Conservation (phyloP, 2,113 vertebrate genomes). For the Psilopsiagon aurifrons region DNA sequence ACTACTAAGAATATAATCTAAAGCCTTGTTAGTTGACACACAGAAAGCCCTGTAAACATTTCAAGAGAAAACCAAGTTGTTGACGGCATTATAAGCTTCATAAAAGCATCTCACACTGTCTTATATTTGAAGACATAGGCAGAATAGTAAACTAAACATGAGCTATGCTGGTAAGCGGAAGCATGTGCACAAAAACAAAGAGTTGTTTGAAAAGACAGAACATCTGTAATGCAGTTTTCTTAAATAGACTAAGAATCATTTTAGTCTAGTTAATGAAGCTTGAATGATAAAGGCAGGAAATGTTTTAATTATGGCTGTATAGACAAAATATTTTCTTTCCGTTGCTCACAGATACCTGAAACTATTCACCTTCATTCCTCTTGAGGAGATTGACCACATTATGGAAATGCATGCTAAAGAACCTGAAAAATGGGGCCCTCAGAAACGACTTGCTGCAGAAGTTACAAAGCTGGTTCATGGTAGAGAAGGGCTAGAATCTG, state of each 20-base stretch:
- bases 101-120: not conserved
- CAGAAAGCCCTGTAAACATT: not conserved
- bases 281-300: not conserved
- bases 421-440: conserved; percentile 86
- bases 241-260: not conserved
- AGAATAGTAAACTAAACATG: not conserved
- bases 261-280: not conserved
- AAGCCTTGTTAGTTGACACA: not conserved
- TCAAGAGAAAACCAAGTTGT: not conserved
- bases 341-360: conserved; percentile 83
- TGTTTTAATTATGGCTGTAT: not conserved
- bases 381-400: conserved; percentile 87
- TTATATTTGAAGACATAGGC: not conserved
- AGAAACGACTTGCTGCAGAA: conserved; percentile 93
- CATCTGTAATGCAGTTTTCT: not conserved
- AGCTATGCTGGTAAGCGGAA: not conserved
- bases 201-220: not conserved
- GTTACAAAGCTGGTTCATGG: conserved; percentile 96
- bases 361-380: conserved; percentile 92
- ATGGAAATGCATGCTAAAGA: conserved; percentile 88
- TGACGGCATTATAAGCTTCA: not conserved
- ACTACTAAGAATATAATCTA: not conserved
- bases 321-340: not conserved
- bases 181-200: not conserved
- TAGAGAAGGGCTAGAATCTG: conserved; percentile 89